A percentile compares a stretch with the other conserved stretches of the same genome.
Evolutionary conservation across 2,113 vertebrate species (phyloP).

Genomic region (Leuciscus idus): DNA sequence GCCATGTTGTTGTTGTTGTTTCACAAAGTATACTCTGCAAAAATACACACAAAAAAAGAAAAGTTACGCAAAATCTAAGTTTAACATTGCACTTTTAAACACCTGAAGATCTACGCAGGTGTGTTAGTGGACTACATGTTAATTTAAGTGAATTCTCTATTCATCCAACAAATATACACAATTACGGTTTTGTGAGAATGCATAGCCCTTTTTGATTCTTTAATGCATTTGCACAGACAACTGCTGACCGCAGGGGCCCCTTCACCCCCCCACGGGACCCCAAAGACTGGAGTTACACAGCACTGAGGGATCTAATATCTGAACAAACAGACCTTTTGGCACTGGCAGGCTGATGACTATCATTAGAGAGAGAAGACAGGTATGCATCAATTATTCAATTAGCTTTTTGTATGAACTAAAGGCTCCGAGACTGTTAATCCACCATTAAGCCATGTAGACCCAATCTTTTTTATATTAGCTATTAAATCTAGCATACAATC

Average conservation of each 20-base stretch:
- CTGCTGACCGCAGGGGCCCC: slow-evolving; percentile 31
- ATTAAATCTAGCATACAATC: neutral
- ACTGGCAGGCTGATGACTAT: slow-evolving; percentile 26
- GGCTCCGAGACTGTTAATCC: slow-evolving; percentile 11
- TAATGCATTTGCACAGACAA: neutral
- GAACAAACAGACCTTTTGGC: slow-evolving; percentile 32
- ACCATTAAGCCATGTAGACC: neutral
- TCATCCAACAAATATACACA: neutral
- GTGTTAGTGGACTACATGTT: neutral
- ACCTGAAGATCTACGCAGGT: too few relatives aligned
- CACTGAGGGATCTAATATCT: slow-evolving; percentile 40
- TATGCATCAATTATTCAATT: slow-evolving; percentile 56
- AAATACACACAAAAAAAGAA: neutral
- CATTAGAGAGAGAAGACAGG: slow-evolving; percentile 18
- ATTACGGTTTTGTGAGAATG: neutral
- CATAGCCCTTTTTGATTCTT: neutral
- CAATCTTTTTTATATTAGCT: neutral
- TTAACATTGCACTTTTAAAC: neutral
- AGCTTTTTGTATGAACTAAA: slow-evolving; percentile 49
- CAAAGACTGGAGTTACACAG: slow-evolving; percentile 15
- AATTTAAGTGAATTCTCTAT: neutral
- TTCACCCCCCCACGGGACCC: neutral
- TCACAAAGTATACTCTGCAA: neutral
- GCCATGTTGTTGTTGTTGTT: slow-evolving; percentile 74
- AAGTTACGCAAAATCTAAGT: neutral